Base-by-base conservation (phyloP, 92 coral and sea anemone species). In the Epizoanthus fatuus region DNA sequence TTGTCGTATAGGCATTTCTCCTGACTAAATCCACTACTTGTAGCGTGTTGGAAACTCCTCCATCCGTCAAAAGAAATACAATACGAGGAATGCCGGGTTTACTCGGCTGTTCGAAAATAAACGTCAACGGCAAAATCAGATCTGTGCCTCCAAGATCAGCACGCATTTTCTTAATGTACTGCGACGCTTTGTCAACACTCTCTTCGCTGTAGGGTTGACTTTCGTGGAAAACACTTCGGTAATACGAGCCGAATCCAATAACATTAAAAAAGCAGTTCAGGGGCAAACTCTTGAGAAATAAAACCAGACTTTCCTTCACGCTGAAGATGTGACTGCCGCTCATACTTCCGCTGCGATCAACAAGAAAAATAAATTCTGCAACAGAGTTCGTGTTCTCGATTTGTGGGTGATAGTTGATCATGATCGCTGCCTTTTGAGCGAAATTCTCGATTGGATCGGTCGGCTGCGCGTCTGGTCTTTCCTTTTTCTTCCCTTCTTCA, bases 261-360 rank as follows among this genome's bases (percentile, higher is more conserved):
- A 96, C 78, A 76, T 96, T 96, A 71, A 96, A 96, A 68, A 64
- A 86, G 20, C 91, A 93, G 49, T 93, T 92, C 57, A 93, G 68
- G 1, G 99, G 98, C 32, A 96, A 78, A 77, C 99, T 96, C 80
- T 96, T 96, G 32, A 96, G 95, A 57, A 87, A 91, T 38, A 96
- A 70, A 73, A 95, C 84, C 81, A 96, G 74, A 39, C 93, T 89
- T 87, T 96, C 99, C 84, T 91, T 96, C 86, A 92, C 98, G 60
- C 89, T 93, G 37, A 93, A 96, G n/a, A 96, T 96, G 80, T 96
- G 99, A 29, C 84, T 90, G 3, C 99, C 99, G 57, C 96, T 96
- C 99, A 96, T 96, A 32, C 98, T 95, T 29, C 99, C 99, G 81
- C 99, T 97, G 11, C 99, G 96, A 76, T 97, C 99, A 8, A 97